Conservation (phyloP, 2,113 vertebrate species). For the Indicator maculatus region DNA sequence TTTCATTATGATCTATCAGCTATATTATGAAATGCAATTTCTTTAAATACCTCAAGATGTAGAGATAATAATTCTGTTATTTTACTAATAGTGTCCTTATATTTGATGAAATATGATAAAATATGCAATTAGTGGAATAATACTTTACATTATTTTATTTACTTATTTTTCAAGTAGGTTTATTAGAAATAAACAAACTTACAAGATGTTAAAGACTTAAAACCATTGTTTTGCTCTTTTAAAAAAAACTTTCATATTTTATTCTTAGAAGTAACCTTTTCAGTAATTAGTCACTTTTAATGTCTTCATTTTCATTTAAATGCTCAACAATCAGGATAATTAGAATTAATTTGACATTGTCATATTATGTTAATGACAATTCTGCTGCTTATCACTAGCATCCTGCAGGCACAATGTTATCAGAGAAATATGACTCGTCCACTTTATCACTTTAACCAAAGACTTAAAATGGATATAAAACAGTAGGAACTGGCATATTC, state of each 20-base stretch:
- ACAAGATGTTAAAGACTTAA: conserved; percentile 9
- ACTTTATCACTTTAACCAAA: conserved; percentile 69
- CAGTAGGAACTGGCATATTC: conserved; percentile 20
- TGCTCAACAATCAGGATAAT: conserved; percentile 88
- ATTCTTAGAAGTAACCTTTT: conserved; percentile 73
- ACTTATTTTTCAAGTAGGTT: conserved; percentile 47
- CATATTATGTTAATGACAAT: conserved; percentile 77
- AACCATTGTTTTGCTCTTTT: conserved; percentile 45
- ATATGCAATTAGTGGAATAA: background rate
- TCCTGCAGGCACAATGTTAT: conserved; percentile 73
- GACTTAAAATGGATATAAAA: conserved; percentile 33
- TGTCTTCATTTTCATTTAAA: conserved; percentile 87
- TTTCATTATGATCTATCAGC: background rate
- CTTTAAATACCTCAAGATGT: background rate
- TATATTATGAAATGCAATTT: background rate
- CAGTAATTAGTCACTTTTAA: conserved; percentile 88
- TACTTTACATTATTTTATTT: background rate
- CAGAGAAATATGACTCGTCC: conserved; percentile 70
- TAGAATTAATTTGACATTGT: conserved; percentile 87
- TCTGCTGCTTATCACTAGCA: conserved; percentile 75
- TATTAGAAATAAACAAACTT: conserved; percentile 55
- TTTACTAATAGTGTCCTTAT: background rate
- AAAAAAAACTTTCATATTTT: conserved; percentile 61
- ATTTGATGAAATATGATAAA: background rate
- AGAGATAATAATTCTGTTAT: background rate